Evolutionary conservation across 92 coral and sea anemone genomes (phyloP).

Genomic region (Epizoanthus fatuus): DNA sequence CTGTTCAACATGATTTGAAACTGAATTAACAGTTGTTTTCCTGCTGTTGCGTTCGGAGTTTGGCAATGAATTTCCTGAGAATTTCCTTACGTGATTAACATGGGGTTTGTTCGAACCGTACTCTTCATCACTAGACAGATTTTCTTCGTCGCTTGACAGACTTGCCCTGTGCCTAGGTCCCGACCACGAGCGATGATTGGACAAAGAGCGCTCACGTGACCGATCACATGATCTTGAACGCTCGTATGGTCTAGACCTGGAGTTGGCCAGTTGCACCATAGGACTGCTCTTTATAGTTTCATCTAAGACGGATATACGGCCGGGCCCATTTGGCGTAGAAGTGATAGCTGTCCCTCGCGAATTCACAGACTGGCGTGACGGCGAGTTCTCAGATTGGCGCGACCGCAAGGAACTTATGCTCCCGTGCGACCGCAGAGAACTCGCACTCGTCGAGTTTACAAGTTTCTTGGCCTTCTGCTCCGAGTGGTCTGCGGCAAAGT

Average conservation of each 20-base stretch:
- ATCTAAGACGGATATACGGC: background rate
- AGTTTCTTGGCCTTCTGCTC: background rate
- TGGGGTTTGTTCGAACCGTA: conserved; percentile 14
- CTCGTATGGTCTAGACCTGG: background rate
- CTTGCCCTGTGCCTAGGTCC: conserved; percentile 37
- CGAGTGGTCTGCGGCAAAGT: background rate
- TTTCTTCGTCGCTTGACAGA: conserved; percentile 52
- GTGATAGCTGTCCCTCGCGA: background rate
- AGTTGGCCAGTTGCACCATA: conserved; percentile 12
- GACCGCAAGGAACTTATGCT: conserved; percentile 67
- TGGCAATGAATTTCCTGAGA: conserved; percentile 5
- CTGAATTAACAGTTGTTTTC: conserved; percentile 8
- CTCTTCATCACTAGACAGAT: conserved; percentile 68
- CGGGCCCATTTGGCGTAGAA: conserved; percentile 18
- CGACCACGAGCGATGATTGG: conserved; percentile 51
- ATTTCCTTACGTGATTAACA: conserved; percentile 5
- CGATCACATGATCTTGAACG: conserved; percentile 25
- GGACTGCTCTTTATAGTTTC: conserved; percentile 27
- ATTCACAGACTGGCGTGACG: background rate
- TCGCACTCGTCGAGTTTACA: conserved; percentile 13
- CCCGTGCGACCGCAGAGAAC: conserved; percentile 58
- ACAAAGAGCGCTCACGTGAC: conserved; percentile 26
- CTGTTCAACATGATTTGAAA: conserved; percentile 71
- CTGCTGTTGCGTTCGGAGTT: conserved; percentile 2
- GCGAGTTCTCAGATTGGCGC: conserved; percentile 33